Percentiles rank a stretch among this genome's conserved stretches.
Evolutionary conservation across 2,797 vertebrate genomes (phyloP).

Genomic region (Anguilla pacifica): DNA sequence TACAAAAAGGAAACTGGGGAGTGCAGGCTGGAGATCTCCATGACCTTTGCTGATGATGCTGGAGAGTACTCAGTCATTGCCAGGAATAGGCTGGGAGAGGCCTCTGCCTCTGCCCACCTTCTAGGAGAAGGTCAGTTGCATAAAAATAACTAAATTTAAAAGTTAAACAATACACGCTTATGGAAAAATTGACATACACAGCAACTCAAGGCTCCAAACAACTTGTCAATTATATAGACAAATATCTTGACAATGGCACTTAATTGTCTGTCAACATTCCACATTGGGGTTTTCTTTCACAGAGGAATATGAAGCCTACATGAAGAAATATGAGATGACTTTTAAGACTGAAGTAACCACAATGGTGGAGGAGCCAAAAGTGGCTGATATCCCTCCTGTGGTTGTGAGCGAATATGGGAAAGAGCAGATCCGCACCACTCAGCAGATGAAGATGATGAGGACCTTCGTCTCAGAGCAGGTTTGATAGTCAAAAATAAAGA

Average conservation of each 20-base stretch:
- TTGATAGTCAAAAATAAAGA: conserved; percentile 32
- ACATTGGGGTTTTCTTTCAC: conserved; percentile 43
- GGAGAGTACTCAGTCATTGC: conserved; percentile 91
- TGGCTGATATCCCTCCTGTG: conserved; percentile 77
- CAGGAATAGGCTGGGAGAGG: conserved; percentile 89
- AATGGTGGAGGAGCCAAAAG: conserved; percentile 81
- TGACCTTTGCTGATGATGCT: conserved; percentile 97
- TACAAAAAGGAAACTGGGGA: conserved; percentile 87
- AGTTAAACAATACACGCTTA: not conserved
- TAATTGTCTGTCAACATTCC: not conserved
- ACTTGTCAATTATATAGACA: not conserved
- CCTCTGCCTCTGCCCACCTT: conserved; percentile 82
- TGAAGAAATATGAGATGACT: conserved; percentile 52
- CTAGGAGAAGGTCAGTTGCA: conserved; percentile 86
- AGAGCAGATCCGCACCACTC: conserved; percentile 84
- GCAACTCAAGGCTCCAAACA: not conserved
- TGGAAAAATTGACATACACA: not conserved
- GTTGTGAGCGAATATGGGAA: conserved; percentile 80
- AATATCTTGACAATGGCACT: not conserved
- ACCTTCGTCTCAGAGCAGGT: conserved; percentile 88
- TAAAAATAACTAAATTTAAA: not conserved
- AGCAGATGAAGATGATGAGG: conserved; percentile 82
- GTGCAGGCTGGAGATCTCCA: conserved; percentile 94
- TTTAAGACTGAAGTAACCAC: conserved; percentile 83
- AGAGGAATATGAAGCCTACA: conserved; percentile 88